Conservation (phyloP, 2,888 invertebrate genomes). For the Dryobotodes eremita region DNA sequence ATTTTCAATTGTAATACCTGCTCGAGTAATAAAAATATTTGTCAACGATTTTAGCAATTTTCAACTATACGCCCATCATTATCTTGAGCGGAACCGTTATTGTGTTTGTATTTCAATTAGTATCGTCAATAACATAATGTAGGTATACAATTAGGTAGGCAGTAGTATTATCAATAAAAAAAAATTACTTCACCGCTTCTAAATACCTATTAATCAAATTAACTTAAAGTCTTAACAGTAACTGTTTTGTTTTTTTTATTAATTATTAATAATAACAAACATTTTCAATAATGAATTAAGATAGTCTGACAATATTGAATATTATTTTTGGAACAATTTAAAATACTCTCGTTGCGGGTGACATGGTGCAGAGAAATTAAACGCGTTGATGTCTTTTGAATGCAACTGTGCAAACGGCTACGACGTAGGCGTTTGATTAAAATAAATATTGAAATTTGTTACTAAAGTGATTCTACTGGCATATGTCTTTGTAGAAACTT, state of each 20-base stretch:
- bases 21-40: not conserved
- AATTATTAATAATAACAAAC: not conserved
- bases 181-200: not conserved
- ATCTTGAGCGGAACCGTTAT: not conserved
- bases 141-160: not conserved
- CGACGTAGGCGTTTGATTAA: not conserved
- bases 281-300: not conserved
- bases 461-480: not conserved
- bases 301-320: not conserved
- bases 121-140: not conserved
- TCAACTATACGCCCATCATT: not conserved
- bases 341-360: not conserved
- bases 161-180: not conserved
- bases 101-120: not conserved
- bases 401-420: not conserved
- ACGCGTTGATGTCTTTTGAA: slow-evolving; percentile 59
- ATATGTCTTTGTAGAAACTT: not conserved
- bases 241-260: not conserved
- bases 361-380: not conserved
- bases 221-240: not conserved
- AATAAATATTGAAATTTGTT: not conserved
- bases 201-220: not conserved
- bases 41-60: not conserved
- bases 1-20: not conserved
- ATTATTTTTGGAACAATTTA: not conserved